Base-by-base conservation (phyloP, 2,113 vertebrate species). In the Balaeniceps rex region DNA sequence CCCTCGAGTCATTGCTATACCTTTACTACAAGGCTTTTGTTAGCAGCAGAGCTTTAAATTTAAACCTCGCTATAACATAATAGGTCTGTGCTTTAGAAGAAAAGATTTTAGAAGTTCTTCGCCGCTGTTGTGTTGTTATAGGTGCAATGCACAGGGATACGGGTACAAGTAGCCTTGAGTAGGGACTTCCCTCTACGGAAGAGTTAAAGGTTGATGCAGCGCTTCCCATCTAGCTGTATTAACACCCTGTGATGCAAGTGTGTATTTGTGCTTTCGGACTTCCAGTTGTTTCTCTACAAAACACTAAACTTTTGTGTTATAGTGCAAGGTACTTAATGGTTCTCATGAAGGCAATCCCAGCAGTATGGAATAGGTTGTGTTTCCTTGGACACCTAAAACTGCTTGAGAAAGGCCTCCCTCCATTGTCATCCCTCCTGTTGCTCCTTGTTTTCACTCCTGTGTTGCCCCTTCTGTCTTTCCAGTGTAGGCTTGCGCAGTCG, bases 51-150 rank as follows among this genome's bases (percentile, higher is more conserved):
- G 47, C 52, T 64, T 31, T 23, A 34, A 19, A 4, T 38, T 25
- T 16, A 19, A 23, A 10, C 2, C 12, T 76, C 5, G 2, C 38
- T 34, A 0, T 16, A 3, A 1, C 4, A 0, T 14, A 0, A 2
- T 2, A 8, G 47, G 38, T 9, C 12, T 19, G 58, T 19, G 71
- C 9, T 26, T 33, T 12, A 7, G 54, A 4, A 18, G 7, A 25
- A 12, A 33, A n/a, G 8, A 6, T 3, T 24, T 31, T 3, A 8
- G 64, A 19, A 2, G 52, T 7, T 38, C 29, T 42, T 36, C 8
- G 0, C 2, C 1, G 0, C 9, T 21, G 36, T 15, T 25, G 1
- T 3, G 2, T 8, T 42, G 54, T 77, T 40, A 3, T 2, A 52
- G 44, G 34, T 12, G 47, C 10, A 52, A 4, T 2, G 33, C 4